Base-by-base conservation (phyloP, 2,113 vertebrate species). In the Heterotilapia buettikoferi region DNA sequence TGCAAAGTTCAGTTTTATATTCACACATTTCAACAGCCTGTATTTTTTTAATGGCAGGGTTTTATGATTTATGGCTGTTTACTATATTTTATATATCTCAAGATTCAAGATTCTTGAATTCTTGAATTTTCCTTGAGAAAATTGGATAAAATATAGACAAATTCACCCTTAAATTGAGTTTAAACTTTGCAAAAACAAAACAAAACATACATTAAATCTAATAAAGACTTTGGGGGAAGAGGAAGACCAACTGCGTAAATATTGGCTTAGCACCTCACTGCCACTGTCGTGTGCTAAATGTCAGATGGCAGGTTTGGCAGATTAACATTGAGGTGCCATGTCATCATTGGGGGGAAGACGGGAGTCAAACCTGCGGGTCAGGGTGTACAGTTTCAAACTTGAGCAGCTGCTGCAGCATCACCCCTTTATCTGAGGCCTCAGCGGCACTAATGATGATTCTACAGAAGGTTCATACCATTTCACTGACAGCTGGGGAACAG, bases 281-380 rank as follows among this genome's bases (percentile, higher is more conserved):
- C 50, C 26, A 11, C 78, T 21, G 63, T 19, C 7, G 21, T 29
- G 45, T 36, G 47, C 61, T 87, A 90, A 94, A 93, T 84, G 92
- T 90, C 93, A 95, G 68, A 18, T 21, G 8, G 45, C 79, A 43
- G 82, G 52, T 85, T 43, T 1, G 47, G 10, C 38, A 21, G 94
- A 90, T 95, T 95, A 95, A 45, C 93, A 85, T 80, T 3, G 12
- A 21, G 21, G 47, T 9, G 53, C 2, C 61, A 89, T 88, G 90
- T 24, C 56, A 86, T 92, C 88, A 94, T 1, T 3, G 50, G n/a
- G 5, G 21, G 40, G 52, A 31, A 16, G 40, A 12, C 5, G 61
- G 89, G 89, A 85, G 88, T 89, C 84, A 21, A 16, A 90, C 24
- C 86, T 18, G 83, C 5, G 14, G 54, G 47, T 56, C 56, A 29